A percentile compares a stretch with the other conserved stretches of the same genome.
phyloP scores from a whole-genome alignment of 2,888 invertebrate genomes.

The Hypomecis atomaria region DNA sequence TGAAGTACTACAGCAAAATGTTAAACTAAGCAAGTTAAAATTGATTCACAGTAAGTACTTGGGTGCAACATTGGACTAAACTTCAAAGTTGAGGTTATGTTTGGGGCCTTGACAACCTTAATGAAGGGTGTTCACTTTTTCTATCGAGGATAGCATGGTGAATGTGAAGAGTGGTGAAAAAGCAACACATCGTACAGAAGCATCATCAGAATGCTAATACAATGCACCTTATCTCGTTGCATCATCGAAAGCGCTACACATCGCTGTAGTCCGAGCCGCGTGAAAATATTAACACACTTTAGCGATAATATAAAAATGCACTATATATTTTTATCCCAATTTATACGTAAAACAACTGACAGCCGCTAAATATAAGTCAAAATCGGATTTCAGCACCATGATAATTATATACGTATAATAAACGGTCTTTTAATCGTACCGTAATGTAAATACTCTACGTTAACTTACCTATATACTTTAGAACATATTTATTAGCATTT shows the following conservation, averaged over 20 bases:
- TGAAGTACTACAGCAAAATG: not conserved
- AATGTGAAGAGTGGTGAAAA: conserved; percentile 47
- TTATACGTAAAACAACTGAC: conserved; percentile 83
- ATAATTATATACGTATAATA: conserved; percentile 10
- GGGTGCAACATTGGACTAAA: not conserved
- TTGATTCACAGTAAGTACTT: not conserved
- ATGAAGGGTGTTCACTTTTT: conserved; percentile 30
- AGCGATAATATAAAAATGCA: conserved; percentile 12
- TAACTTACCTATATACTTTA: conserved; percentile 67
- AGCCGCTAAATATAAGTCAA: conserved; percentile 77
- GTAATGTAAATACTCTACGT: conserved; percentile 19
- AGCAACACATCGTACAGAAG: conserved; percentile 54
- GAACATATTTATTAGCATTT: conserved; percentile 60
- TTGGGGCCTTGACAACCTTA: conserved; percentile 40
- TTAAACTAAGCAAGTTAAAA: not conserved
- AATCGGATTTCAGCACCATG: conserved; percentile 43
- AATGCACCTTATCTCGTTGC: conserved; percentile 83
- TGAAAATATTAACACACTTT: conserved; percentile 59
- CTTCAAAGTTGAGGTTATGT: conserved; percentile 59
- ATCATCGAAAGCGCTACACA: conserved; percentile 74
- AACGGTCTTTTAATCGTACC: not conserved
- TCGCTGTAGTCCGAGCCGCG: conserved; percentile 69
- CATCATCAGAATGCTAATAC: conserved; percentile 48
- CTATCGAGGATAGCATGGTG: conserved; percentile 30
- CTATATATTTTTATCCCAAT: conserved; percentile 45